Evolutionary conservation across 2,888 invertebrate species (phyloP).

Genomic region (Dasysyrphus albostriatus): DNA sequence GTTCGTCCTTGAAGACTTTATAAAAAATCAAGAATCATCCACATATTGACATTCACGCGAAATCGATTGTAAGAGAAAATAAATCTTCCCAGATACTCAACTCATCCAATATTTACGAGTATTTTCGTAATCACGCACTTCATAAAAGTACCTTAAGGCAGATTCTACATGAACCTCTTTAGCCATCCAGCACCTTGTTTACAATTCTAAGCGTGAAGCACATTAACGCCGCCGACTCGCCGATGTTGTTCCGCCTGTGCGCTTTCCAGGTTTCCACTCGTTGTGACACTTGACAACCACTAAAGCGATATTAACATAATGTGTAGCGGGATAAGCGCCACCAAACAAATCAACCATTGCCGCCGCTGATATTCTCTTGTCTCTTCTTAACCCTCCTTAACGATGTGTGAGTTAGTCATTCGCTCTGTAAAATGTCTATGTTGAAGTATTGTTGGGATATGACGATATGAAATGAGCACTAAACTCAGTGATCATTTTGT

Average conservation of each 20-base stretch:
- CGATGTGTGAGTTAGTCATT: background rate
- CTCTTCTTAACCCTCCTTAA: background rate
- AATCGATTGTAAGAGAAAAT: too few relatives aligned
- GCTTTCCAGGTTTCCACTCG: slow-evolving; percentile 4
- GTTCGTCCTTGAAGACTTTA: too few relatives aligned
- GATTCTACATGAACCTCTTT: background rate
- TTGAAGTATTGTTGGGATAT: background rate
- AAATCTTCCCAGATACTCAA: too few relatives aligned
- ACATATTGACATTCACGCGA: too few relatives aligned
- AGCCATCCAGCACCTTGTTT: background rate
- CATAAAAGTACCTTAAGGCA: background rate
- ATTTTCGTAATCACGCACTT: background rate
- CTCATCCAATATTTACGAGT: too few relatives aligned
- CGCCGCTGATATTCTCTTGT: background rate
- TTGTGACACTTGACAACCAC: slow-evolving; percentile 73
- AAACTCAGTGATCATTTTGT: slow-evolving; percentile 76
- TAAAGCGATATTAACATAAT: slow-evolving; percentile 66
- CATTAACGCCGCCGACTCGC: slow-evolving; percentile 39
- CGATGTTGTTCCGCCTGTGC: slow-evolving; percentile 63
- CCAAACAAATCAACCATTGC: slow-evolving; percentile 22
- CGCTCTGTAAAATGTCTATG: background rate
- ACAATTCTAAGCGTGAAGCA: background rate
- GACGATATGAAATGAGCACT: background rate
- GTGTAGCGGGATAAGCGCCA: slow-evolving; percentile 71
- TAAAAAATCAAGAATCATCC: too few relatives aligned